These are phyloP conservation scores for Eptatretus burgeri DNA, from an alignment of 2,113 vertebrate species.

Conservation along the genomic window DNA sequence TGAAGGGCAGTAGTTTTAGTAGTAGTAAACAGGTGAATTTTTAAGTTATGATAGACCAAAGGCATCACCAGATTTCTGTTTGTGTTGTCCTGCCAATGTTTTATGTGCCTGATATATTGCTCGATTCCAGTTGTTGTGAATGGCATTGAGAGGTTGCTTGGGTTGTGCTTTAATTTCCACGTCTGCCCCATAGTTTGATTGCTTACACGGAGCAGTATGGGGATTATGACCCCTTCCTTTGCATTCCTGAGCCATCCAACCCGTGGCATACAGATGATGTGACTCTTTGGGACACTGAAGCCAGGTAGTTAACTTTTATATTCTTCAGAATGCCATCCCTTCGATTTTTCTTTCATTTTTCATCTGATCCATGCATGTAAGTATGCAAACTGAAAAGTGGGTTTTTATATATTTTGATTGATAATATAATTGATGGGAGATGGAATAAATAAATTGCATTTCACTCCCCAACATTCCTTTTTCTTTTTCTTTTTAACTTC, in stretches of 20 bases:
- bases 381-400: not conserved
- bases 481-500: too few relatives aligned
- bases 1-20: too few relatives aligned
- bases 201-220: slow-evolving; percentile 56
- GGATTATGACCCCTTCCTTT: slow-evolving; percentile 60
- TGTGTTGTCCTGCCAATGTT: not conserved
- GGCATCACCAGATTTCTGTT: too few relatives aligned
- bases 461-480: too few relatives aligned
- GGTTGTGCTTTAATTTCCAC: too few relatives aligned
- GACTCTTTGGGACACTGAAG: slow-evolving; percentile 60
- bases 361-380: not conserved
- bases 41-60: too few relatives aligned
- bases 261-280: slow-evolving; percentile 62
- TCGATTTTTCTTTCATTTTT: not conserved
- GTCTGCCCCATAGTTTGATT: slow-evolving; percentile 34
- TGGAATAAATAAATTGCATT: not conserved
- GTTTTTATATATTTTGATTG: not conserved
- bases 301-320: slow-evolving; percentile 25
- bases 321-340: not conserved
- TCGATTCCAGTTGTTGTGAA: not conserved
- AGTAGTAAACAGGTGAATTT: too few relatives aligned
- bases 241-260: slow-evolving; percentile 52
- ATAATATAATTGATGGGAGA: not conserved
- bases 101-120: not conserved
- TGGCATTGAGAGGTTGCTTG: too few relatives aligned